phyloP scores from a whole-genome alignment of 2,888 invertebrate genomes.

The Rugalucina vietnamica region DNA sequence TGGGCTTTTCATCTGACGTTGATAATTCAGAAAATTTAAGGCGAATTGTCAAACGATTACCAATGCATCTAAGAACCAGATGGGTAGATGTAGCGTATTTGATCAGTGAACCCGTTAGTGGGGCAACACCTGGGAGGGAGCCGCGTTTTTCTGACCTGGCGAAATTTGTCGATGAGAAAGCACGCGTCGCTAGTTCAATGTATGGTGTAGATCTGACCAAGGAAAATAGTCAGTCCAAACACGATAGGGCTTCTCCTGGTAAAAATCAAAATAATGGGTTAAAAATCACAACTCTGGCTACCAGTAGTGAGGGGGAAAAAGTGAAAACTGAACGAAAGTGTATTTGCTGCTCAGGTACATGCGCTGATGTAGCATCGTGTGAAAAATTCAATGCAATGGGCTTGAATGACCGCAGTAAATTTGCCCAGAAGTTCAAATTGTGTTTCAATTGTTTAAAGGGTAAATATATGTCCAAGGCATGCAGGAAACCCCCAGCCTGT shows the following conservation, averaged over 20 bases:
- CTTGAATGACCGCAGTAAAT: conserved; percentile 22
- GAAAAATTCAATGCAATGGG: conserved; percentile 22
- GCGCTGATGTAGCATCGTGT: conserved; percentile 24
- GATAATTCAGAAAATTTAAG: conserved; percentile 36
- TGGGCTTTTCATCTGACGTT: conserved; percentile 32
- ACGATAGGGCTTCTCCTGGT: not conserved
- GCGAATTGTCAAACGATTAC: conserved; percentile 29
- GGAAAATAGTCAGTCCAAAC: conserved; percentile 3
- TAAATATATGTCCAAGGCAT: conserved; percentile 34
- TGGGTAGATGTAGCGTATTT: conserved; percentile 37
- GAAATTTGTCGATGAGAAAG: conserved; percentile 30
- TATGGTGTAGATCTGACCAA: conserved; percentile 2
- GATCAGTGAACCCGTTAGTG: conserved; percentile 16
- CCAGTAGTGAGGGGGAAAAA: not conserved
- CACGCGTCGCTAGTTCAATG: conserved; percentile 25
- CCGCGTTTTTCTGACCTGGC: conserved; percentile 33
- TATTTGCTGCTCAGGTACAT: conserved; percentile 38
- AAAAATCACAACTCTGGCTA: not conserved
- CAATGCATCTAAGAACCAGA: conserved; percentile 29
- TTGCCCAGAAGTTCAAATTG: conserved; percentile 20
- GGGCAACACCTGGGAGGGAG: conserved; percentile 22
- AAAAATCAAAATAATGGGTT: not conserved
- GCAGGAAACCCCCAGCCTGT: conserved; percentile 19
- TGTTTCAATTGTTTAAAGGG: conserved; percentile 37
- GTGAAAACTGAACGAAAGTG: conserved; percentile 8